Percentiles rank a stretch among this genome's conserved stretches.
These are phyloP conservation scores for Artibeus lituratus DNA, from an alignment of 2,797 vertebrate species.

Conservation along the genomic window DNA sequence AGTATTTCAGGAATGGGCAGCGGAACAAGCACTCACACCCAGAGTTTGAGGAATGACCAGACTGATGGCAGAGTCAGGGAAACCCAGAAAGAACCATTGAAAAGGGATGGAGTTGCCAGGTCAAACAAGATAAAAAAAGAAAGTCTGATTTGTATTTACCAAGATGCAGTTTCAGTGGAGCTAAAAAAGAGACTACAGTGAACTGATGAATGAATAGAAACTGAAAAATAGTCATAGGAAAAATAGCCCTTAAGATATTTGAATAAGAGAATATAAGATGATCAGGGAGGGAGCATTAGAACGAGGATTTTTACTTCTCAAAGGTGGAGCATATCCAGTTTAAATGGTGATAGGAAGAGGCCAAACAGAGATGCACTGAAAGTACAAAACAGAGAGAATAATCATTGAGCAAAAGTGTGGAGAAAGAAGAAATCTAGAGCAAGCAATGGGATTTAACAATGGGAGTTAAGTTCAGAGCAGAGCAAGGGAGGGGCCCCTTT, in stretches of 20 bases:
- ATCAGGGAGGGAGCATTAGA: not conserved
- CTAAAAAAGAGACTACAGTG: not conserved
- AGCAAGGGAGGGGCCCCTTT: not conserved
- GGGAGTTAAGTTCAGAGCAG: not conserved
- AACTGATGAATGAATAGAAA: not conserved
- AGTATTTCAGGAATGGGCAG: not conserved
- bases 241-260: not conserved
- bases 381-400: not conserved
- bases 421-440: not conserved
- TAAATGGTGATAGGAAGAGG: not conserved
- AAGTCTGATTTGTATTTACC: not conserved
- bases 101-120: not conserved
- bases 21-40: not conserved
- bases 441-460: not conserved
- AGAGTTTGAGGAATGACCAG: not conserved
- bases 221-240: not conserved
- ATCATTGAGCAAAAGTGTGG: not conserved
- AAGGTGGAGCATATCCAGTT: not conserved
- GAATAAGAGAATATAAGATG: not conserved
- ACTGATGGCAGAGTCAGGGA: not conserved
- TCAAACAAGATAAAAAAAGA: not conserved
- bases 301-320: not conserved
- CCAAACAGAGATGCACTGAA: not conserved
- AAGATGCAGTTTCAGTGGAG: not conserved
- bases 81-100: not conserved